Percentiles rank a stretch among this genome's conserved stretches.
phyloP scores from a whole-genome alignment of 2,113 vertebrate genomes.

The Natator depressus region DNA sequence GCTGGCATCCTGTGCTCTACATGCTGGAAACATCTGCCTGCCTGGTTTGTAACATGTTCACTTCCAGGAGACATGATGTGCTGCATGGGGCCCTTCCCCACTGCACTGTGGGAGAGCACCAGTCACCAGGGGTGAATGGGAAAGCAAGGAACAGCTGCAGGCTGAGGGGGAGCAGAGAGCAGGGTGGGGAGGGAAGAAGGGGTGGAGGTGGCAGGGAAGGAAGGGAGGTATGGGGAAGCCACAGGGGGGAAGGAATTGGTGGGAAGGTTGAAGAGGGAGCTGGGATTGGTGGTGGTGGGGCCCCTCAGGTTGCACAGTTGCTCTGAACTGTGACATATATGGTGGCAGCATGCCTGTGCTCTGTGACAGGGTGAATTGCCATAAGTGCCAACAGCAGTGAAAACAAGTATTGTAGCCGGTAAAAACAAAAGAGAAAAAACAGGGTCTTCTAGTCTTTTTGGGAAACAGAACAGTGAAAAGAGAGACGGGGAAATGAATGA shows the following conservation, averaged over 20 bases:
- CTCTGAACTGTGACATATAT: not conserved
- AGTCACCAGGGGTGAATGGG: not conserved
- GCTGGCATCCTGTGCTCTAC: not conserved
- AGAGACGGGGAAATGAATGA: not conserved
- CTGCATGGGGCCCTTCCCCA: not conserved
- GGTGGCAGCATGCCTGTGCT: not conserved
- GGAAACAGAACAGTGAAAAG: not conserved
- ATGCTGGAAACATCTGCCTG: not conserved
- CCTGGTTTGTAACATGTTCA: not conserved
- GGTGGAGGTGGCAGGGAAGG: not conserved
- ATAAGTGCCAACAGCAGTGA: not conserved
- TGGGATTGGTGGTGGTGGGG: not conserved
- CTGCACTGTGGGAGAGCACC: not conserved
- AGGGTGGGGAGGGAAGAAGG: not conserved
- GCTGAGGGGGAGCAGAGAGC: not conserved
- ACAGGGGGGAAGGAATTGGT: not conserved
- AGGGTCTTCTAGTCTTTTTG: not conserved
- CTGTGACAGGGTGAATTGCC: not conserved
- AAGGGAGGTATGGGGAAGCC: not conserved
- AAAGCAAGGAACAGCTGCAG: not conserved
- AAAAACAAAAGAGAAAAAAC: not conserved
- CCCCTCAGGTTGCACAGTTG: not conserved
- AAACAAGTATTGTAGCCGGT: not conserved
- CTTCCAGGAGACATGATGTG: not conserved
- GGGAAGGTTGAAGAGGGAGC: not conserved